Evolutionary conservation across 2,113 vertebrate species (phyloP).

Genomic region (Pelecanus crispus): DNA sequence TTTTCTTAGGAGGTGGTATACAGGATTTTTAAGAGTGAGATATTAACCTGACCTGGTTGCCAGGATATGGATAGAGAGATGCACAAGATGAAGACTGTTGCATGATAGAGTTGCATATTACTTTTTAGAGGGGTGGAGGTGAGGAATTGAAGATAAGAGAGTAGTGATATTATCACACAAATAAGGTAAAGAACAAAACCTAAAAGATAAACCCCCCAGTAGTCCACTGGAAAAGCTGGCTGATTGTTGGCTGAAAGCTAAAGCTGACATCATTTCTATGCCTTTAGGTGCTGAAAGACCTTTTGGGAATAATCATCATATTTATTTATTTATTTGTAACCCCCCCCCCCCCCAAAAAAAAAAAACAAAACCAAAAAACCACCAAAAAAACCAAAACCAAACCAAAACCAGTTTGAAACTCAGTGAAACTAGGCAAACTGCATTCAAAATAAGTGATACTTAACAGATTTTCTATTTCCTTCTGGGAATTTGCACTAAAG

Average conservation of each 20-base stretch:
- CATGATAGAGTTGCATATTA: background rate
- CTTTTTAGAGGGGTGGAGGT: rapidly evolving
- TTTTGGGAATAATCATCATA: background rate
- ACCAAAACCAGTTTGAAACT: background rate
- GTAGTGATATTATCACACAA: background rate
- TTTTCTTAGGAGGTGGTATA: background rate
- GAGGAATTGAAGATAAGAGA: background rate
- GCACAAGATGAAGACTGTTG: background rate
- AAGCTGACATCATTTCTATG: background rate
- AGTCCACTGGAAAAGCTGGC: background rate
- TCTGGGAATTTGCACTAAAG: background rate
- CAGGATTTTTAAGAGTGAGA: background rate
- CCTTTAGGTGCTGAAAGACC: background rate
- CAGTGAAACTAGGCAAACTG: background rate
- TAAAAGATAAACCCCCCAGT: background rate
- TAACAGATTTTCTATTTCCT: background rate
- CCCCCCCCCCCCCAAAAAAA: no score
- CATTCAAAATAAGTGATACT: background rate
- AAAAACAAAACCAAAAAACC: no score
- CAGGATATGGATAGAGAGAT: background rate
- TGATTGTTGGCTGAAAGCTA: background rate
- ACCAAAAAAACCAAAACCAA: background rate
- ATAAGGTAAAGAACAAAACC: background rate
- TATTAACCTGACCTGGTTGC: background rate
- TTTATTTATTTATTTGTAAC: background rate